phyloP scores from a whole-genome alignment of 2,888 invertebrate genomes.

The Lobophora halterata region DNA sequence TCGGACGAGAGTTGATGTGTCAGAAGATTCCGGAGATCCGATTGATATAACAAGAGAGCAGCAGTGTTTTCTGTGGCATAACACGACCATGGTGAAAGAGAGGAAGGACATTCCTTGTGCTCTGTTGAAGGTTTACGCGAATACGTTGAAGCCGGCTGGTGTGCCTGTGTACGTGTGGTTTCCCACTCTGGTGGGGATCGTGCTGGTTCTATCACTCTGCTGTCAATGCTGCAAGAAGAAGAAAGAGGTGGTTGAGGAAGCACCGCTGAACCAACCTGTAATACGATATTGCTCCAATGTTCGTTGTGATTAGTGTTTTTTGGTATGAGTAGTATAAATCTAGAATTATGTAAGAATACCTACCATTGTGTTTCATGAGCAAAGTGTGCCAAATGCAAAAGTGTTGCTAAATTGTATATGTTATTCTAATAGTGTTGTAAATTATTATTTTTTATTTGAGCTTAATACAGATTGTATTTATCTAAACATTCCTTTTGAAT shows the following conservation, averaged over 20 bases:
- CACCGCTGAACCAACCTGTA: conserved; percentile 50
- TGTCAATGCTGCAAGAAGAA: conserved; percentile 55
- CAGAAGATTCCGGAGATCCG: conserved; percentile 37
- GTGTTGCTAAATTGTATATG: no score
- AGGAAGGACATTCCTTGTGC: conserved; percentile 57
- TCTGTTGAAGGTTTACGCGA: conserved; percentile 60
- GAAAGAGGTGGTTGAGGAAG: conserved; percentile 45
- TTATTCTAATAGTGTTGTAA: no score
- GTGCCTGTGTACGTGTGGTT: conserved; percentile 68
- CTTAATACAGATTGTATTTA: no score
- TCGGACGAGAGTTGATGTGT: conserved; percentile 36
- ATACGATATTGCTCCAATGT: conserved; percentile 18
- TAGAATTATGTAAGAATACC: no score
- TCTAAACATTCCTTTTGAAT: no score
- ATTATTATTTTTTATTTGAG: no score
- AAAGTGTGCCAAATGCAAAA: no score
- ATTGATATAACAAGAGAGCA: conserved; percentile 53
- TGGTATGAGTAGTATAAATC: no score
- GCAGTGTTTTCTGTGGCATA: conserved; percentile 68
- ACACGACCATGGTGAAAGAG: conserved; percentile 49
- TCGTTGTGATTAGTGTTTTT: conserved; percentile 19
- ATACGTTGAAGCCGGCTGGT: conserved; percentile 58
- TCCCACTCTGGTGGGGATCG: conserved; percentile 50
- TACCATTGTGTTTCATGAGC: no score
- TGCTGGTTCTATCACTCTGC: conserved; percentile 50